Evolutionary conservation across 2,113 vertebrate species (phyloP).

Genomic region (Numida meleagris): DNA sequence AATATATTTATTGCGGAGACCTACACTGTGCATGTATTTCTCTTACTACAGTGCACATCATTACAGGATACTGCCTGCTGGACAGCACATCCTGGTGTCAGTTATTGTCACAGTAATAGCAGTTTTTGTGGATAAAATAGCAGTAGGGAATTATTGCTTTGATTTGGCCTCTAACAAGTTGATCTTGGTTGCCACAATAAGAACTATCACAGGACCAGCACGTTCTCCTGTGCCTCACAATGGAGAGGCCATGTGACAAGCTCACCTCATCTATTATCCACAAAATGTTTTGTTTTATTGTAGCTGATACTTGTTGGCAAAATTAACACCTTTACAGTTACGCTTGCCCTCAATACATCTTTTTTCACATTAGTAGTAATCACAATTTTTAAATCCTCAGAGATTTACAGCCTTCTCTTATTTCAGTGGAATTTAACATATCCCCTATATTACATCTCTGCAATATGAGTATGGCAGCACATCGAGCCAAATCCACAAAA

Average conservation of each 20-base stretch:
- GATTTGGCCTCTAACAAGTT: not conserved
- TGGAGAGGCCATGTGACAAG: not conserved
- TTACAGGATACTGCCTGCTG: not conserved
- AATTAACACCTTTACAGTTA: not conserved
- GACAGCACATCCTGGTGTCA: not conserved
- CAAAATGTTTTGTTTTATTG: not conserved
- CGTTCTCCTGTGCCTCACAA: not conserved
- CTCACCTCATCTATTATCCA: not conserved
- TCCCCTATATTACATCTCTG: not conserved
- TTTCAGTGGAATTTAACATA: constrained; percentile 4
- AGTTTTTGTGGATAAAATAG: not conserved
- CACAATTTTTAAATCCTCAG: not conserved
- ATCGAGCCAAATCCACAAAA: not conserved
- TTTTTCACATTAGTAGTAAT: constrained; percentile 12
- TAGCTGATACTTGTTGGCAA: not conserved
- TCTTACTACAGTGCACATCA: not conserved
- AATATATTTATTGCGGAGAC: not conserved
- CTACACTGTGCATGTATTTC: not conserved
- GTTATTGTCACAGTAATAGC: not conserved
- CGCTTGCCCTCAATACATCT: constrained; percentile 7
- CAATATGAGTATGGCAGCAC: not conserved
- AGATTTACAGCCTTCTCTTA: not conserved
- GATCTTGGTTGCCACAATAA: not conserved
- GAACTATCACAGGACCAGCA: not conserved
- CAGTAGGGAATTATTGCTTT: not conserved